Evolutionary conservation across 2,888 invertebrate species (phyloP).

Genomic region (Nematopogon swammerdamellus): DNA sequence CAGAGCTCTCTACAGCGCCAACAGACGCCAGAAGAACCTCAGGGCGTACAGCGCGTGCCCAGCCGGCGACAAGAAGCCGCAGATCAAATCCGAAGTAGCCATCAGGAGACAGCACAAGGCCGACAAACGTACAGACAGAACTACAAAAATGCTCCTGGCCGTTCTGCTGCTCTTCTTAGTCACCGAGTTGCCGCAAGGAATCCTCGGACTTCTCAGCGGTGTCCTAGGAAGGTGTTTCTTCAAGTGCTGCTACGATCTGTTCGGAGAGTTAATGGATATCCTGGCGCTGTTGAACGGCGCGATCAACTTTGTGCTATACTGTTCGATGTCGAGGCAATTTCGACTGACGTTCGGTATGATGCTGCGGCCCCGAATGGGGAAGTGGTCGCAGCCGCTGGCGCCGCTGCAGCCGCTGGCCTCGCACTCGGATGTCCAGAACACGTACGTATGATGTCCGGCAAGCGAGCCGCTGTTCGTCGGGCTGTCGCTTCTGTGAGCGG

Average conservation of each 20-base stretch:
- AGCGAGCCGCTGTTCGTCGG: neutral
- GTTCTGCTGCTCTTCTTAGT: conserved; percentile 81
- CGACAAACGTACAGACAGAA: conserved; percentile 78
- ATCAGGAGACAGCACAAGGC: conserved; percentile 51
- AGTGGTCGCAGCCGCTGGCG: conserved; percentile 17
- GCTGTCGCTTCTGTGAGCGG: neutral
- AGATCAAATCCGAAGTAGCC: conserved; percentile 3
- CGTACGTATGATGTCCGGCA: neutral
- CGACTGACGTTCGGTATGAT: conserved; percentile 73
- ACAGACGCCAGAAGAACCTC: conserved; percentile 68
- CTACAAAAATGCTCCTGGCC: conserved; percentile 86
- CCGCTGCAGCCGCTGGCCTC: conserved; percentile 11
- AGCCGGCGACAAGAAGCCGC: conserved; percentile 37
- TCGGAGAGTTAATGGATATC: conserved; percentile 87
- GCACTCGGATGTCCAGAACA: neutral
- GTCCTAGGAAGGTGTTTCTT: conserved; percentile 71
- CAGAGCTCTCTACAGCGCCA: conserved; percentile 70
- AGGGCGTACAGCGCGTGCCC: conserved; percentile 61
- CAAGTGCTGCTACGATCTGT: conserved; percentile 71
- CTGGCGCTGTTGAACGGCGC: conserved; percentile 88
- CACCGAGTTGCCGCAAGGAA: conserved; percentile 85
- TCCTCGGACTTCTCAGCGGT: conserved; percentile 65
- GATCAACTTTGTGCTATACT: conserved; percentile 91
- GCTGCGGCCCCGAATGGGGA: conserved; percentile 53
- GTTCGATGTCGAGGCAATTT: conserved; percentile 92